A percentile compares a stretch with the other conserved stretches of the same genome.
phyloP scores from a whole-genome alignment of 2,888 invertebrate genomes.

The Amphipoea lucens region DNA sequence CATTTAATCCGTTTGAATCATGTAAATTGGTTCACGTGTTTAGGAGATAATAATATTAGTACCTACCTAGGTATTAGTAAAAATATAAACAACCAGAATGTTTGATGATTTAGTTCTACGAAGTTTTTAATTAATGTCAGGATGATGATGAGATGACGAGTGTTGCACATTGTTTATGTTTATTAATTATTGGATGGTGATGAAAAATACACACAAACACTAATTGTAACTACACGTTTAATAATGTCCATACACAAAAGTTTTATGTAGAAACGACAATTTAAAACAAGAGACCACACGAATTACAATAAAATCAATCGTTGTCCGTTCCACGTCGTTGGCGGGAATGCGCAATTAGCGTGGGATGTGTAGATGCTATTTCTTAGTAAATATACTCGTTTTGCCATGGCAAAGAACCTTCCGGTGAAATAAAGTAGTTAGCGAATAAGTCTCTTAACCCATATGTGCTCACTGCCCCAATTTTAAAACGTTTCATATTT shows the following conservation, averaged over 20 bases:
- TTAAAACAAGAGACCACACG: constrained; percentile 49
- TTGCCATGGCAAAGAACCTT: constrained; percentile 44
- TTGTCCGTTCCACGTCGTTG: constrained; percentile 47
- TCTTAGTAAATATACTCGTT: constrained; percentile 44
- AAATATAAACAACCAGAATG: constrained; percentile 31
- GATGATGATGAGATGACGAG: constrained; percentile 22
- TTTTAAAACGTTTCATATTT: no score
- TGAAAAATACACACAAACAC: constrained; percentile 31
- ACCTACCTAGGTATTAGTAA: not conserved
- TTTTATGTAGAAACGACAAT: constrained; percentile 48
- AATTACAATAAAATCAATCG: constrained; percentile 54
- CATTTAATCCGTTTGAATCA: constrained; percentile 4
- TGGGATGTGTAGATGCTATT: constrained; percentile 45
- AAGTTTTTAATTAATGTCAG: constrained; percentile 26
- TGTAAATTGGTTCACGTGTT: constrained; percentile 49
- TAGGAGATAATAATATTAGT: constrained; percentile 31
- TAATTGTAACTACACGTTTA: constrained; percentile 46
- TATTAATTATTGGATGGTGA: constrained; percentile 19
- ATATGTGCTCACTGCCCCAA: no score
- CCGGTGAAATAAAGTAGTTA: constrained; percentile 42
- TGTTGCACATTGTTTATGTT: constrained; percentile 25
- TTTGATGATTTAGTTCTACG: constrained; percentile 19
- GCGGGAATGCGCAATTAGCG: constrained; percentile 40
- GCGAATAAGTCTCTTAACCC: constrained; percentile 38
- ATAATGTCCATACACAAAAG: constrained; percentile 49